Conservation (phyloP, 30 jellyfish, hydroid and myxozoan species). For the Aurelia aurita region DNA sequence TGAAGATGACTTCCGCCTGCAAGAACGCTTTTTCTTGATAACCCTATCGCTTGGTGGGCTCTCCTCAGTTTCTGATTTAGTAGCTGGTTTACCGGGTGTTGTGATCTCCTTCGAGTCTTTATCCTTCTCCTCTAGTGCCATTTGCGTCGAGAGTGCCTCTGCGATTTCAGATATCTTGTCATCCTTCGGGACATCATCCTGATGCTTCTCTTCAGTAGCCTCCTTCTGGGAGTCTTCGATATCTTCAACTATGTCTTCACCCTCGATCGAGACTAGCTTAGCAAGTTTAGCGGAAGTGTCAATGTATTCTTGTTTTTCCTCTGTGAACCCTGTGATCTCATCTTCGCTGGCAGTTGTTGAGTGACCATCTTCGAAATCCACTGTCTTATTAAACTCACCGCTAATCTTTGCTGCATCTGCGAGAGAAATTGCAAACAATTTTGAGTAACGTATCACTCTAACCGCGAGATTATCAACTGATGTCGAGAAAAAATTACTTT, state of each 20-base stretch:
- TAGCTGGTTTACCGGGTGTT: background rate
- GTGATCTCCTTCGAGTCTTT: background rate
- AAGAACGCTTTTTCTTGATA: too few species aligned
- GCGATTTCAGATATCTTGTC: conserved; percentile 29
- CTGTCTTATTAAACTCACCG: conserved; percentile 51
- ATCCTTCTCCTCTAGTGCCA: background rate
- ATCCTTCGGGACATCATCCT: conserved; percentile 16
- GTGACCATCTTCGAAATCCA: conserved; percentile 83
- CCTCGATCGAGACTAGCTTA: conserved; percentile 44
- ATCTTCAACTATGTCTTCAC: conserved; percentile 23
- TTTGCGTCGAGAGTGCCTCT: conserved; percentile 35
- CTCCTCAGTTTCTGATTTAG: background rate
- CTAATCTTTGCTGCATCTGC: conserved; percentile 18
- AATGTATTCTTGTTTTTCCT: conserved; percentile 49
- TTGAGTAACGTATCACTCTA: too few species aligned
- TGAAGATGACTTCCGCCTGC: background rate
- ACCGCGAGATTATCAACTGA: too few species aligned
- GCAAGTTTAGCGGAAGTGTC: conserved; percentile 42
- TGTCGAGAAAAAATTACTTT: too few species aligned
- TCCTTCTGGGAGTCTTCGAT: conserved; percentile 19
- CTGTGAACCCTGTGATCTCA: conserved; percentile 83
- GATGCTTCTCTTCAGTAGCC: background rate
- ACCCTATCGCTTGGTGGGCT: background rate
- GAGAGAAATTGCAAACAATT: background rate
- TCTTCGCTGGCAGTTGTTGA: conserved; percentile 79